These are phyloP conservation scores for Acleris cristana DNA, from an alignment of 2,888 invertebrate species.

Conservation along the genomic window DNA sequence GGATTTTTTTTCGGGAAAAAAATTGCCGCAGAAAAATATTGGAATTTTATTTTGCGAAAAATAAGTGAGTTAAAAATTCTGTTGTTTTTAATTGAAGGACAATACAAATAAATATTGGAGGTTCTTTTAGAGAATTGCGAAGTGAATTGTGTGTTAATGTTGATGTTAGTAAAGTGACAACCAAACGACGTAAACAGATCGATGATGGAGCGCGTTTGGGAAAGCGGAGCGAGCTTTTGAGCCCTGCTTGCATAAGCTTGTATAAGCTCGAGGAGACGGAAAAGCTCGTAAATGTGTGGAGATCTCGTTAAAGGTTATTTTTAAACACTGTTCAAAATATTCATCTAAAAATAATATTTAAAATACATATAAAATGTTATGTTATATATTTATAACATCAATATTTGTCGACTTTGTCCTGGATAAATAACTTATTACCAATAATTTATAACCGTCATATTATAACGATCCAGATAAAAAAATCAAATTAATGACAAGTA, in stretches of 20 bases:
- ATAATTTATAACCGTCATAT: too few relatives aligned
- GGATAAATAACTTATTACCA: neutral
- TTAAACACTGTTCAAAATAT: neutral
- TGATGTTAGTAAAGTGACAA: conserved; percentile 40
- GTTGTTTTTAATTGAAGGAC: too few relatives aligned
- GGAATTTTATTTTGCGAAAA: too few relatives aligned
- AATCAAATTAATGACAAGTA: neutral
- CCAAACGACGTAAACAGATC: conserved; percentile 78
- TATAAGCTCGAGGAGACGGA: conserved; percentile 27
- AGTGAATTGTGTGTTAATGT: conserved; percentile 38
- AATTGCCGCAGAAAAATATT: too few relatives aligned
- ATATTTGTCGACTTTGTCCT: neutral
- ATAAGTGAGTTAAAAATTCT: too few relatives aligned
- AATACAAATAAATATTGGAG: neutral
- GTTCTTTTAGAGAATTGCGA: conserved; percentile 25
- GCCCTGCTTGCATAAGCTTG: conserved; percentile 20
- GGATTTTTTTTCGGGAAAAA: conserved; percentile 5
- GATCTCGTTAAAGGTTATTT: neutral
- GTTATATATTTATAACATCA: neutral
- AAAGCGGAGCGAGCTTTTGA: conserved; percentile 11
- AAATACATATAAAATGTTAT: neutral
- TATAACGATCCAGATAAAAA: neutral
- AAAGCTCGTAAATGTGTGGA: conserved; percentile 8
- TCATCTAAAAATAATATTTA: neutral
- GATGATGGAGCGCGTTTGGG: conserved; percentile 46